Base-by-base conservation (phyloP, 2,113 vertebrate species). In the Herpailurus yagouaroundi region DNA sequence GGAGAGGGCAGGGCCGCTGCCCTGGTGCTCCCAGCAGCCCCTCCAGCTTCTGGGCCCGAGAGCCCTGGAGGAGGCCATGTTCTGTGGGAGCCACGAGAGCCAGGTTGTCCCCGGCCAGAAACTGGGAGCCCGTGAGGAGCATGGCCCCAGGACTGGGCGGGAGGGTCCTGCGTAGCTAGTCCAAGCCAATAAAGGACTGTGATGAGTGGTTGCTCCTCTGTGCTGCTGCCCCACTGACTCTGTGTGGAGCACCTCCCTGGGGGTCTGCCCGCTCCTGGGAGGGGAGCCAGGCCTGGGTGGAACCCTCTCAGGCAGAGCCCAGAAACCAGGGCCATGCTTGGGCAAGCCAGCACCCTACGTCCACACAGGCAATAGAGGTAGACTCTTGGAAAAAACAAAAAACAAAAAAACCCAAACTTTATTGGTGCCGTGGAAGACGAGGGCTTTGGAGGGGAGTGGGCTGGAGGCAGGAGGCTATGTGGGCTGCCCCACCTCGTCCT, bases 401-500 rank as follows among this genome's bases (percentile, higher is more conserved):
- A 68, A 94, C 38, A 74, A 11, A 96, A 98, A 97, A 97, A 3
- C 97, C 96, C 92, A 19, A 71, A 93, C 73, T 93, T 99, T 99
- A 99, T 98, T 99, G 92, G 69, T 94, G 96, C 97, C 94, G 95
- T 38, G 98, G 98, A 98, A 97, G 91, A 93, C 96, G 97, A 4
- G 80, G 50, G 88, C 36, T n/a, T 45, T 45, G 45, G 45, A 36
- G 25, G 29, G 52, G 69, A 83, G 66, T 55, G 16, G 48, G 45
- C 48, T 21, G 33, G 74, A 38, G 41, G 82, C n/a, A 1, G 2
- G 11, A 0, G 3, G 93, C 97, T 99, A 99, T 0, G 98, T 97
- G 63, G 98, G 98, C 11, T 98, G 88, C 92, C 98, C 99, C 0
- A 99, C 99, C 10, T 99, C 98, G 0, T 99, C 99, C 10, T 99